Base-by-base conservation (phyloP, 1,140 invertebrate genomes). In the Archivesica marissinica region DNA sequence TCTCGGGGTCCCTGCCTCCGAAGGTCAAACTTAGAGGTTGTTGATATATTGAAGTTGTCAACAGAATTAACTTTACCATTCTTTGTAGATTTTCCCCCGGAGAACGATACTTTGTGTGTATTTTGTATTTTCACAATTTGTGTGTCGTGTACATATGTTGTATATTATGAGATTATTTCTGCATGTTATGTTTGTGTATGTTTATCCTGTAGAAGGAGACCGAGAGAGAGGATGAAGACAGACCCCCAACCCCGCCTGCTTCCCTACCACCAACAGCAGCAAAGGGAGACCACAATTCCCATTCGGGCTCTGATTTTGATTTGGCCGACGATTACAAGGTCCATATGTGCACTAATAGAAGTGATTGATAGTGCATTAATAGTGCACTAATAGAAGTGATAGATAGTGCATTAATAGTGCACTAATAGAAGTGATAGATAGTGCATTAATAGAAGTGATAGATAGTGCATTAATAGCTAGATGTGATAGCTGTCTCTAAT, bases 231-330 rank as follows among this genome's bases (percentile, higher is more conserved):
- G 76, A 77, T 41, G 33, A 23, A 13, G 77, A 79, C 41, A 59
- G 44, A 79, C 77, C 77, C 38, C 77, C 77, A 20, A 79, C 77
- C 77, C 77, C 77, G 38, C 77, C 77, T 39, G 54, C 76, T 9
- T 59, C 76, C 23, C 59, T 66, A 30, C 77, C 56, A 50, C 77
- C 56, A 50, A 17, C 38, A 30, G 77, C 59, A 15, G 39, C 44
- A 44, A 64, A 30, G 44, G 56, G 56, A 39, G 44, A 25, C 17
- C 17, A 76, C 15, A 28, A 56, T 17, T 76, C 74, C n/a, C 20
- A 75, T 20, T 54, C 47, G n/a, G 77, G 38, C 25, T 66, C 41
- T 9, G 61, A 79, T 35, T 50, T 52, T 76, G 47, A 54, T 6
- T 76, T 52, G 33, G 50, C 56, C 25, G 33, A 59, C 15, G 68